Evolutionary conservation across 2,113 vertebrate genomes (phyloP).

Genomic region (Hipposideros armiger): DNA sequence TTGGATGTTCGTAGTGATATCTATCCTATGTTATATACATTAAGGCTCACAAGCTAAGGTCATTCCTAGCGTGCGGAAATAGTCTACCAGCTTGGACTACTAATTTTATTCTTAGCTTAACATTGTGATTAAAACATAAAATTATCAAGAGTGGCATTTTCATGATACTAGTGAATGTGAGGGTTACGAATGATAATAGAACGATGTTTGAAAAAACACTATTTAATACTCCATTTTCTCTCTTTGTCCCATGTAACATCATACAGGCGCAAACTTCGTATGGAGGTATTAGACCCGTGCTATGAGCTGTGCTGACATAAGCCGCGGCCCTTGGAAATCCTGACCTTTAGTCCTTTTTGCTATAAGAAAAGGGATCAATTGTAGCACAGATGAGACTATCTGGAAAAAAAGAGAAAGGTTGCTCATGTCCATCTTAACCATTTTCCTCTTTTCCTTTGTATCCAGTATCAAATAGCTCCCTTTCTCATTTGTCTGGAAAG

Average conservation of each 20-base stretch:
- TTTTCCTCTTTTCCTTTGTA: background rate
- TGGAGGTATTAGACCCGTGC: background rate
- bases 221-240: conserved; percentile 3
- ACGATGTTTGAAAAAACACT: background rate
- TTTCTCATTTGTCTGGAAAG: background rate
- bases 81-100: background rate
- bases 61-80: background rate
- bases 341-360: conserved; percentile 50
- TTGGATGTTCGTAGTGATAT: background rate
- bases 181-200: no score
- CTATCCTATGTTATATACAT: background rate
- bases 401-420: background rate
- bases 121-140: conserved; percentile 16
- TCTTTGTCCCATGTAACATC: background rate
- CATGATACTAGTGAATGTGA: background rate
- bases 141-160: background rate
- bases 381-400: background rate
- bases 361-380: no score
- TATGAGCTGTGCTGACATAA: background rate
- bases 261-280: background rate
- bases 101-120: background rate
- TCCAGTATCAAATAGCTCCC: background rate
- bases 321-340: background rate
- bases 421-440: no score
- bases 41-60: background rate